Percentiles rank a stretch among this genome's conserved stretches.
Evolutionary conservation across 2,888 invertebrate genomes (phyloP).

Genomic region (Drosophila pseudotakahashii): DNA sequence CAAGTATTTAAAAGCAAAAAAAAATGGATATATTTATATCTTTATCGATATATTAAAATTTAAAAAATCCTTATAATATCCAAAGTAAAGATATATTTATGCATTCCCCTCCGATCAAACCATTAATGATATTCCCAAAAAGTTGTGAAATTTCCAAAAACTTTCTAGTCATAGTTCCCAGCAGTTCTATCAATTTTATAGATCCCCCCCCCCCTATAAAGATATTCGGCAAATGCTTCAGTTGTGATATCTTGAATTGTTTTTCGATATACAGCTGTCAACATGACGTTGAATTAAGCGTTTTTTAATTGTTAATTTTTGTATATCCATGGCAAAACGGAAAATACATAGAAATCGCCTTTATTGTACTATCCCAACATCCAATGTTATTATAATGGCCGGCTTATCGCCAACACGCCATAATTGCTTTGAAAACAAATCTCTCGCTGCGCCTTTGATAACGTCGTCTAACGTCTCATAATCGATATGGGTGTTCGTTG

Average conservation of each 20-base stretch:
- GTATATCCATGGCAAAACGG: neutral
- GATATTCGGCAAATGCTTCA: neutral
- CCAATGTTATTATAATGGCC: neutral
- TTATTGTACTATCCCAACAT: constrained; percentile 26
- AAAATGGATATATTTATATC: too few species aligned
- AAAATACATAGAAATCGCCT: neutral
- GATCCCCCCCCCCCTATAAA: constrained; percentile 1
- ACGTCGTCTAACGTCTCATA: constrained; percentile 3
- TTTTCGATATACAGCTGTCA: neutral
- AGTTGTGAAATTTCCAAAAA: too few species aligned
- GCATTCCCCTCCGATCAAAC: too few species aligned
- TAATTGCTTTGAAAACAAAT: constrained; percentile 27
- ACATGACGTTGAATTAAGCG: neutral
- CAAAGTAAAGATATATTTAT: too few species aligned
- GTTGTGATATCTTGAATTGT: neutral
- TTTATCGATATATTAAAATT: too few species aligned
- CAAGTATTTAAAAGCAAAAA: too few species aligned
- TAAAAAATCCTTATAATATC: too few species aligned
- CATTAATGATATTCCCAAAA: too few species aligned
- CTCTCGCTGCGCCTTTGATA: constrained; percentile 11
- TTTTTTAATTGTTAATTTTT: neutral
- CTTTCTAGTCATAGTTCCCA: neutral
- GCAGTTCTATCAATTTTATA: neutral
- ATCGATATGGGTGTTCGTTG: constrained; percentile 3
- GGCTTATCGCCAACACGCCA: constrained; percentile 24